phyloP scores from a whole-genome alignment of 53 echinoderm and acorn worm genomes.

The Henricia sp. region DNA sequence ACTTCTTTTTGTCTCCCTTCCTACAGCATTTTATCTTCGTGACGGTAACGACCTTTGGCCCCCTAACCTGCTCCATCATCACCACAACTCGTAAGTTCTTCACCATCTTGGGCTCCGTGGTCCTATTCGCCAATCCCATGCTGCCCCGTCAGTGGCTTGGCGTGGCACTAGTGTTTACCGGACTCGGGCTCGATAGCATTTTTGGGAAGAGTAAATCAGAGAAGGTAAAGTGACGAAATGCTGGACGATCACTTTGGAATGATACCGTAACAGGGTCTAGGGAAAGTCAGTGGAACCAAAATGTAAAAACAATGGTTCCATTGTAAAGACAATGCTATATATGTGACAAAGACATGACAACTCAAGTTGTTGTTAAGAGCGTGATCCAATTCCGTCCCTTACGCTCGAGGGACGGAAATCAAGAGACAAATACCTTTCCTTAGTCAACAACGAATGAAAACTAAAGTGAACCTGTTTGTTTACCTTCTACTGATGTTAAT shows the following conservation, averaged over 20 bases:
- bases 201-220: conserved; percentile 81
- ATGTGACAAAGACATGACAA: too few relatives aligned
- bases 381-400: too few relatives aligned
- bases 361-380: too few relatives aligned
- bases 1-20: not conserved
- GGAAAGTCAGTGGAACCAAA: too few relatives aligned
- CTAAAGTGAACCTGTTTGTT: too few relatives aligned
- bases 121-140: conserved; percentile 89
- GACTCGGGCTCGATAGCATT: conserved; percentile 77
- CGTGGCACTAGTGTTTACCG: conserved; percentile 81
- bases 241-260: not conserved
- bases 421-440: too few relatives aligned
- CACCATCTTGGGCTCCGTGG: conserved; percentile 94
- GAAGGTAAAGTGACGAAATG: conserved; percentile 67
- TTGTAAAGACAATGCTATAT: too few relatives aligned
- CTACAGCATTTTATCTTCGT: conserved; percentile 92
- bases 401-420: too few relatives aligned
- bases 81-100: conserved; percentile 98
- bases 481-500: too few relatives aligned
- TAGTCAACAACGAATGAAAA: too few relatives aligned
- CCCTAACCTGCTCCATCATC: conserved; percentile 97
- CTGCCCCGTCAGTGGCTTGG: conserved; percentile 87
- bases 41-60: conserved; percentile 95
- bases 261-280: too few relatives aligned
- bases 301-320: too few relatives aligned